A percentile compares a stretch with the other conserved stretches of the same genome.
Conservation (phyloP, 2,797 vertebrate genomes). For the Anguilla megastoma region DNA sequence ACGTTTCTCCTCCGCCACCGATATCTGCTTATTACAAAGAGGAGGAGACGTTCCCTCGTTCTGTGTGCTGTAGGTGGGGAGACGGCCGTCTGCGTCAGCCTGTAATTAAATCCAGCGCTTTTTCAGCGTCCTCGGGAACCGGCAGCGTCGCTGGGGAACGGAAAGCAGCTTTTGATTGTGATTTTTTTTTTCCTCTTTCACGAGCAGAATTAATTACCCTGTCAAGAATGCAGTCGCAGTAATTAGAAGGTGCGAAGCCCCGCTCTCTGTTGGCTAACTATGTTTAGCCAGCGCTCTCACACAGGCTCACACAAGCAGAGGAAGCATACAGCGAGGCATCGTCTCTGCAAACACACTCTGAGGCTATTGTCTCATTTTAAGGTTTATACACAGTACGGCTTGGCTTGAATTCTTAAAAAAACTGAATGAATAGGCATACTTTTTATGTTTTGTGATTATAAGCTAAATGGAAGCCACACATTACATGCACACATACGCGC, state of each 20-base stretch:
- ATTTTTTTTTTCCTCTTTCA: conserved; percentile 36
- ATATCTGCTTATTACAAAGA: neutral
- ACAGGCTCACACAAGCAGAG: neutral
- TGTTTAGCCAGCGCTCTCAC: neutral
- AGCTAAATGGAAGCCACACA: neutral
- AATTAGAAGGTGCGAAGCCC: conserved; percentile 43
- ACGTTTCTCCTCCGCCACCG: neutral
- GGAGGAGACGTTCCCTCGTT: neutral
- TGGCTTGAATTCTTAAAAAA: neutral
- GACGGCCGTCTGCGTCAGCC: conserved; percentile 29
- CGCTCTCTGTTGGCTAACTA: conserved; percentile 6
- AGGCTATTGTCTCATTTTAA: neutral
- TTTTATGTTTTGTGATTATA: neutral
- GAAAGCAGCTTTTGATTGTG: conserved; percentile 48
- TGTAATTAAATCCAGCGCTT: conserved; percentile 56
- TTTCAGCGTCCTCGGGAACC: conserved; percentile 46
- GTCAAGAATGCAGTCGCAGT: conserved; percentile 44
- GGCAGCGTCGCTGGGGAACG: conserved; percentile 49
- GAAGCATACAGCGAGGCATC: neutral
- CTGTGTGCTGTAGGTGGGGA: neutral
- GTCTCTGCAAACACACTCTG: neutral
- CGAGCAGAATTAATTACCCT: conserved; percentile 53
- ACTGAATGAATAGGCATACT: neutral
- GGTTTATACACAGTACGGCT: neutral
- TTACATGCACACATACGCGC: no score